These are phyloP conservation scores for Zhengitettix transpicula DNA, from an alignment of 2,888 invertebrate species.

Conservation along the genomic window DNA sequence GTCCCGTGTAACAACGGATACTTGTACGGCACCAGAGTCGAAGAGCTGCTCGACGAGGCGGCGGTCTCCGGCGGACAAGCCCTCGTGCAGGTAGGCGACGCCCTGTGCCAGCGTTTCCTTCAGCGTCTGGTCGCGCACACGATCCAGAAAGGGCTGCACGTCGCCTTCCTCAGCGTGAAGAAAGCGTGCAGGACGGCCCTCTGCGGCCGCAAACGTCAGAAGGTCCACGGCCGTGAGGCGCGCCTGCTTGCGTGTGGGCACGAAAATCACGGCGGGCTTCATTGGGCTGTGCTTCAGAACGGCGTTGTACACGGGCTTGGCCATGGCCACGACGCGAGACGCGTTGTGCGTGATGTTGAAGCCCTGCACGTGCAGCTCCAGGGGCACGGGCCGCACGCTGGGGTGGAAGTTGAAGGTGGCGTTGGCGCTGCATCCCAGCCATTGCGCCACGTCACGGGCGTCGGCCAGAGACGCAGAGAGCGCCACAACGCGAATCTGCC, in stretches of 20 bases:
- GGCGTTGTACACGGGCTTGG: conserved; percentile 91
- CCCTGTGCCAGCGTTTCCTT: conserved; percentile 87
- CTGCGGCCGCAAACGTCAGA: conserved; percentile 83
- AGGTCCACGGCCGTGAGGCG: conserved; percentile 91
- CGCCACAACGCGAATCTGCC: conserved; percentile 82
- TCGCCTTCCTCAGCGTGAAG: conserved; percentile 76
- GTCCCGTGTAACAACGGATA: conserved; percentile 81
- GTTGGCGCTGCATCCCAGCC: conserved; percentile 88
- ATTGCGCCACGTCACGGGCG: conserved; percentile 87
- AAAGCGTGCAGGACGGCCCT: conserved; percentile 71
- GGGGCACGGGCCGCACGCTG: conserved; percentile 83
- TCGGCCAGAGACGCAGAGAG: conserved; percentile 86
- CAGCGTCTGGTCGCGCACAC: conserved; percentile 77
- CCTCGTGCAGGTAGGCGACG: conserved; percentile 95
- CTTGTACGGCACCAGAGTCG: conserved; percentile 80
- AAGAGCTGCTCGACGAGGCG: conserved; percentile 86
- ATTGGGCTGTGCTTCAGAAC: conserved; percentile 68
- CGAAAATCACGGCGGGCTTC: conserved; percentile 78
- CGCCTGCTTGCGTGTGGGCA: conserved; percentile 79
- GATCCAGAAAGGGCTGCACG: conserved; percentile 72
- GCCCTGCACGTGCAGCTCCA: conserved; percentile 78
- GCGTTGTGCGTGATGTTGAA: conserved; percentile 96
- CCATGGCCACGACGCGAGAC: conserved; percentile 92
- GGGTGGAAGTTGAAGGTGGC: conserved; percentile 98
- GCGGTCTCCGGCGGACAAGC: conserved; percentile 67